Conservation (phyloP, 2,888 invertebrate species). For the Dromius quadrimaculatus region DNA sequence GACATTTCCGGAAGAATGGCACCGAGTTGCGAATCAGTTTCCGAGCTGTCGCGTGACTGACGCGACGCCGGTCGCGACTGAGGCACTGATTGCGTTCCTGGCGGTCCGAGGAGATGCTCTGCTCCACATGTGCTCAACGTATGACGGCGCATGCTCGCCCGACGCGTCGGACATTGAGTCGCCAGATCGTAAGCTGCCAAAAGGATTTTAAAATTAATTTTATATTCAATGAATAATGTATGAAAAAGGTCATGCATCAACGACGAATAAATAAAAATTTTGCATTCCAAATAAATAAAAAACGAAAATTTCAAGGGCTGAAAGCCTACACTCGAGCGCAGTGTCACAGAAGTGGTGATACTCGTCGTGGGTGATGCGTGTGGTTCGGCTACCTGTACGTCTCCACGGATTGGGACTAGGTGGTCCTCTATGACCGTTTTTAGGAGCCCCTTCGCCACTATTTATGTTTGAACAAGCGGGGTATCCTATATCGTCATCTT, state of each 20-base stretch:
- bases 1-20: constrained; percentile 68
- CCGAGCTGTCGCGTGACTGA: constrained; percentile 73
- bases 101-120: constrained; percentile 64
- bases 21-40: constrained; percentile 64
- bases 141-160: constrained; percentile 77
- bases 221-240: no score
- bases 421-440: constrained; percentile 60
- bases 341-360: constrained; percentile 84
- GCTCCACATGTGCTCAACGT: constrained; percentile 73
- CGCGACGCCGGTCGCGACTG: constrained; percentile 75
- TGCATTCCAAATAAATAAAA: constrained; percentile 7
- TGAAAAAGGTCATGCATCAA: neutral
- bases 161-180: constrained; percentile 81
- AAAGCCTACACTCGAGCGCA: constrained; percentile 80
- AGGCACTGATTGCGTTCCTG: constrained; percentile 76
- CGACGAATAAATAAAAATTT: neutral
- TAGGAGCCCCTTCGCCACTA: constrained; percentile 58
- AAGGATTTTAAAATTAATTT: no score
- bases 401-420: constrained; percentile 65
- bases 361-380: constrained; percentile 77
- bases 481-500: constrained; percentile 59
- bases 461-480: constrained; percentile 60
- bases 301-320: constrained; percentile 7
- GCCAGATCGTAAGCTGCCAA: constrained; percentile 88
- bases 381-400: constrained; percentile 62